A percentile compares a stretch with the other conserved stretches of the same genome.
Conservation (phyloP, 2,888 invertebrate species). For the Troides aeacus region DNA sequence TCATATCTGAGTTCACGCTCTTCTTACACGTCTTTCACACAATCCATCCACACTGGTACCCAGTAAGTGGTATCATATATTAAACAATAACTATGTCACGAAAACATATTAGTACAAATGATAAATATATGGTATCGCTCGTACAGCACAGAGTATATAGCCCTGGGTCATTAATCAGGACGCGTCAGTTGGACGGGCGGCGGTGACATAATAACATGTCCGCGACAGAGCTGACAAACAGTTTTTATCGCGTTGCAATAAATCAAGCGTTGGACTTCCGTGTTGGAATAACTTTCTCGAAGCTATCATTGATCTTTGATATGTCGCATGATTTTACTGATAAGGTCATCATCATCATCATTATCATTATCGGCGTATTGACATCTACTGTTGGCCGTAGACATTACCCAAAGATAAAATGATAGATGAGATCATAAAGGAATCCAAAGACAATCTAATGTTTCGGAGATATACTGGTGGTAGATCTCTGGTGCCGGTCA, state of each 20-base stretch:
- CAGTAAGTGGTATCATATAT: too few species aligned
- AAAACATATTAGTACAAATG: background rate
- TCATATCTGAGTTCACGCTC: too few species aligned
- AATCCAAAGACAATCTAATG: too few species aligned
- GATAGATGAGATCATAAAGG: too few species aligned
- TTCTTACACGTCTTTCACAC: too few species aligned
- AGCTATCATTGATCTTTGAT: slow-evolving; percentile 30
- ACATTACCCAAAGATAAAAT: too few species aligned
- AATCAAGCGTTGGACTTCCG: slow-evolving; percentile 68
- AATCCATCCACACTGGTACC: too few species aligned
- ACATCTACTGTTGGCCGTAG: too few species aligned
- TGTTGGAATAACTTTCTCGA: slow-evolving; percentile 60
- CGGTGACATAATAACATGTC: slow-evolving; percentile 72
- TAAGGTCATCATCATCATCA: background rate
- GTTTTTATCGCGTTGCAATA: slow-evolving; percentile 68
- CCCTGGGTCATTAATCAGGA: slow-evolving; percentile 63
- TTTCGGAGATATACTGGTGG: too few species aligned
- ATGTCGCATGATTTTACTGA: slow-evolving; percentile 23
- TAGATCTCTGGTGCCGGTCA: too few species aligned
- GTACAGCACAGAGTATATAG: slow-evolving; percentile 46
- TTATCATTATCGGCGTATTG: too few species aligned
- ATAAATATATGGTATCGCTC: slow-evolving; percentile 45
- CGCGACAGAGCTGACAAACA: slow-evolving; percentile 58
- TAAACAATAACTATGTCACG: background rate
- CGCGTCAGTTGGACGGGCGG: slow-evolving; percentile 52